Evolutionary conservation across 2,888 invertebrate species (phyloP), one percentile per base, ranked within the genome.

Genomic region (Ophioninae sp.): DNA sequence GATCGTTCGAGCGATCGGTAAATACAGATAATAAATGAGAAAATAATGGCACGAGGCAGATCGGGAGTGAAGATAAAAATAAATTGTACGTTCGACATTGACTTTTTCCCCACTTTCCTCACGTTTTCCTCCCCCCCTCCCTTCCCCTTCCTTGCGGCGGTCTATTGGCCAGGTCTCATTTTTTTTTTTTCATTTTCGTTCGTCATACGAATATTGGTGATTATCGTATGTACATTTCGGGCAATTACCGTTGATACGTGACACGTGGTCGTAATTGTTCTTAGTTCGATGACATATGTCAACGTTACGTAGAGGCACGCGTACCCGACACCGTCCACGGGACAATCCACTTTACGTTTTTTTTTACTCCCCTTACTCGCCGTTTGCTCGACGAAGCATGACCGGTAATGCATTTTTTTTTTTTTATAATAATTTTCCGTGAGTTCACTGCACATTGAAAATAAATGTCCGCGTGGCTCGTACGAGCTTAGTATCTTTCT

Each of bases 261-360:
- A 63, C 84, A 69, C 83, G 79, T 79, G 82, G 59, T 51, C 73
- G 69, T 84, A 84, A 81, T 84, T 81, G 78, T 67, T 63, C 58
- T 51, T 61, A 59, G n/a, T 20, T 22, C 59, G 61, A n/a, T 74
- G 84, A 84, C 81, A 84, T 81, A 84, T 84, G 81, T 81, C 83
- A 81, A 81, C 51, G 80, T 1, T 39, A 69, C 64, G 58, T 63
- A 69, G 64, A 37, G 58, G 37, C 20, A 64, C 80, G 59, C 83
- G 81, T 78, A 81, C 44, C 74, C 22, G 44, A 56, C 61, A 73
- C 63, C 30, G 63, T 13, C 63, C 74, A 73, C 67, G 76, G 68
- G 61, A 76, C 76, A 37, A 30, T 61, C 17, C 56, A 20, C 22
- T 77, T 82, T 68, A n/a, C 37, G 22, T 51, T 23, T 74, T 75